Percentiles rank a stretch among this genome's conserved stretches.
Evolutionary conservation across 1,140 invertebrate species (phyloP).

Genomic region (Calephelis nemesis): DNA sequence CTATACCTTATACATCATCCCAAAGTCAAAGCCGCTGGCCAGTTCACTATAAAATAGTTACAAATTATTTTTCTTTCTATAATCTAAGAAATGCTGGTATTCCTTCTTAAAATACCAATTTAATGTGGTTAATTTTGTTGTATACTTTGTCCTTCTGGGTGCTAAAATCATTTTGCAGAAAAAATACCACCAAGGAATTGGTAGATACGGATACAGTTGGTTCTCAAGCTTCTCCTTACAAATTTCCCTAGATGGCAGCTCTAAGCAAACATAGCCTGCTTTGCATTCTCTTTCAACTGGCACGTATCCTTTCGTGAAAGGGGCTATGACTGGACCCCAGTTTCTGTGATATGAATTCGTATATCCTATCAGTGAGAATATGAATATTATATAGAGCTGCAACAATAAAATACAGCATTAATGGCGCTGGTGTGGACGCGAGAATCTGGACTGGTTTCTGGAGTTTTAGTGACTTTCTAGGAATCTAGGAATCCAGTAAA

Average conservation of each 20-base stretch:
- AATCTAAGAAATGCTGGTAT: constrained; percentile 28
- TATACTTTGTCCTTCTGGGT: constrained; percentile 14
- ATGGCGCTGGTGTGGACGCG: no score
- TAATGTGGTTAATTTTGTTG: constrained; percentile 32
- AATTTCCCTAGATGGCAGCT: constrained; percentile 37
- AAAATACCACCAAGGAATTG: constrained; percentile 48
- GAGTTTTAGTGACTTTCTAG: no score
- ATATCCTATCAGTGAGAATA: background rate
- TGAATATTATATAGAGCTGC: constrained; percentile 4
- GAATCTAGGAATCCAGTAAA: no score
- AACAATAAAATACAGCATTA: constrained; percentile 2
- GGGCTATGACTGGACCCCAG: constrained; percentile 32
- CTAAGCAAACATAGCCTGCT: constrained; percentile 30
- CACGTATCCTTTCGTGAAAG: constrained; percentile 28
- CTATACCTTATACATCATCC: no score
- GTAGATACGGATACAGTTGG: constrained; percentile 32
- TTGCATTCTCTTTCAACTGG: constrained; percentile 30
- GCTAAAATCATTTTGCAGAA: constrained; percentile 35
- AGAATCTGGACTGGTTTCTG: no score
- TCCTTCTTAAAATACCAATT: constrained; percentile 36
- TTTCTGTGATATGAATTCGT: constrained; percentile 24
- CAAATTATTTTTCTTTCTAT: constrained; percentile 26
- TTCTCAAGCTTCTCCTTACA: constrained; percentile 36
- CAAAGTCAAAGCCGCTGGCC: no score
- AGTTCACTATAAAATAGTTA: background rate